These are phyloP conservation scores for Ciconia boyciana DNA, from an alignment of 2,113 vertebrate genomes.

Conservation along the genomic window DNA sequence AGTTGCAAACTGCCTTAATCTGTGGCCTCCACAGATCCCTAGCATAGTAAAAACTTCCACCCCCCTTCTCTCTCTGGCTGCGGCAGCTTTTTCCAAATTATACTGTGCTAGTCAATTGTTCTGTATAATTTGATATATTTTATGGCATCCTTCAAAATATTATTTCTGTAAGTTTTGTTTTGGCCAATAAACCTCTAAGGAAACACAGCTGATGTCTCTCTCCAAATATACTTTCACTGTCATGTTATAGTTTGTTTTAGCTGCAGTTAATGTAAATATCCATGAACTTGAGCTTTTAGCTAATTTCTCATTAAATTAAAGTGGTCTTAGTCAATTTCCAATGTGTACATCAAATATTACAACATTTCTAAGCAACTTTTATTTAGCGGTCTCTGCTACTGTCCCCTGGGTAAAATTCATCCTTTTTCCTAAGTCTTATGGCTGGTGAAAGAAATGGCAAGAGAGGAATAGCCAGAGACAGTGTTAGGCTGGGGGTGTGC, in stretches of 20 bases:
- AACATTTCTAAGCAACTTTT: not conserved
- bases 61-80: not conserved
- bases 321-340: not conserved
- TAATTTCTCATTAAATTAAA: slow-evolving; percentile 7
- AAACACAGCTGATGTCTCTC: not conserved
- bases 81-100: not conserved
- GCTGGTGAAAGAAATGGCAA: not conserved
- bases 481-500: not conserved
- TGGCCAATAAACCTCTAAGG: not conserved
- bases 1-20: not conserved
- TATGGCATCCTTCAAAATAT: not conserved
- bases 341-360: not conserved
- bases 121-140: not conserved
- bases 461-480: not conserved
- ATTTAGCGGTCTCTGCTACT: not conserved
- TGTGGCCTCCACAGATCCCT: not conserved
- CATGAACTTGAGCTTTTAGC: not conserved
- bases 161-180: not conserved
- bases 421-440: not conserved
- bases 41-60: not conserved
- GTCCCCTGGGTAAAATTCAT: not conserved
- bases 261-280: not conserved
- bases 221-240: not conserved
- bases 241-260: not conserved
- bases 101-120: not conserved